Evolutionary conservation across 2,888 invertebrate genomes (phyloP), one percentile per base, ranked within the genome.

Genomic region (Eristalis tenax): DNA sequence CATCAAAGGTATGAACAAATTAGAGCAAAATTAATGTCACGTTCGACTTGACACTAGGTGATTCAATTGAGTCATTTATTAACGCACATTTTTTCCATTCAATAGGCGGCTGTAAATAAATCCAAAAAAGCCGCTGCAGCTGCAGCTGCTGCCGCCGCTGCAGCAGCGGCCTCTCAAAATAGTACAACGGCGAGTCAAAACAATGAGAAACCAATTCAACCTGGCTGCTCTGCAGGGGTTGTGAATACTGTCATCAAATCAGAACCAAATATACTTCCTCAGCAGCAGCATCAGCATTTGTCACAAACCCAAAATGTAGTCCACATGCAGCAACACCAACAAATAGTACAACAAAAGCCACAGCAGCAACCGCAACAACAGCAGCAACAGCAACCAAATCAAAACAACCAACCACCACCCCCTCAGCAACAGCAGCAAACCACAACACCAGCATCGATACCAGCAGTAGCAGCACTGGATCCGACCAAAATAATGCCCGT

Each of bases 401-500:
- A 82, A 28, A 91, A 90, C 57, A 90, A 90, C 38, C 90, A 90
- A 61, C 86, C 89, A 40, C 76, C 89, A 56, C 76, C 83, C 66
- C 90, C 90, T 22, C 90, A 89, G 68, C 91, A 91, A 64, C 92
- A 91, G 66, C 92, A 91, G 76, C 89, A 91, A 35, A 88, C 87
- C 73, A 89, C 89, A 73, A 89, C 90, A 84, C 89, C 90, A 56
- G 91, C 90, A 59, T 89, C 92, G 66, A 92, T 92, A 89, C 92
- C 93, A 69, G 92, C 93, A 73, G 92, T 93, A 35, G 93, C 94
- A 40, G 92, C 94, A 43, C 90, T 94, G 78, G 94, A 94, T 89
- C 93, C 94, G 78, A 93, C 93, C 89, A 94, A 94, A 90, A 94
- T 94, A 91, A 94, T 95, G 91, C 95, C 95, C 83, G 94, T 95